These are phyloP conservation scores for Rhopilema esculentum DNA, from an alignment of 30 jellyfish, hydroid and myxozoan species.

Conservation along the genomic window DNA sequence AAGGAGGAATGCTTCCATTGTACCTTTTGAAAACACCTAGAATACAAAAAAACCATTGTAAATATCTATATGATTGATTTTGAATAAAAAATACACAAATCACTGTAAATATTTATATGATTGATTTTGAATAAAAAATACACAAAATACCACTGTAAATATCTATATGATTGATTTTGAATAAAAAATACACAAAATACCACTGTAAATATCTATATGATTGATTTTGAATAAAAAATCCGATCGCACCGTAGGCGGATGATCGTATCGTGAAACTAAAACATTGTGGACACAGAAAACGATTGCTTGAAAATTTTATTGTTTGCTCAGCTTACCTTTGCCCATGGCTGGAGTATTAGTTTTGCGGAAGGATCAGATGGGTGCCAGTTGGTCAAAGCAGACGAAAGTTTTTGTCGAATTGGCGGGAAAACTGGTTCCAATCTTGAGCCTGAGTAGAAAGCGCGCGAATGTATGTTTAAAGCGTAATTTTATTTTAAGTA, in stretches of 20 bases:
- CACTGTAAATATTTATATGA: background rate
- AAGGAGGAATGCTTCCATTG: conserved; percentile 94
- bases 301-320: background rate
- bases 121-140: background rate
- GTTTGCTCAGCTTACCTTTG: conserved; percentile 66
- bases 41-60: no score
- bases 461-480: background rate
- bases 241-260: no score
- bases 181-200: no score
- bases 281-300: background rate
- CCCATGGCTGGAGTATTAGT: conserved; percentile 95
- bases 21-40: conserved; percentile 94
- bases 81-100: background rate
- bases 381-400: conserved; percentile 93
- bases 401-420: conserved; percentile 87
- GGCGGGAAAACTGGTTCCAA: conserved; percentile 94
- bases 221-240: no score
- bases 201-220: no score
- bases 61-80: no score
- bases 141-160: no score
- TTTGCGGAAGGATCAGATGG: conserved; percentile 99
- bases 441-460: conserved; percentile 68
- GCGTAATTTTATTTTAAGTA: no score
- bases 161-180: no score
- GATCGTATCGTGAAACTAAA: background rate